Percentiles rank a stretch among this genome's conserved stretches.
Conservation (phyloP, 2,113 vertebrate genomes). For the Heterotilapia buettikoferi region DNA sequence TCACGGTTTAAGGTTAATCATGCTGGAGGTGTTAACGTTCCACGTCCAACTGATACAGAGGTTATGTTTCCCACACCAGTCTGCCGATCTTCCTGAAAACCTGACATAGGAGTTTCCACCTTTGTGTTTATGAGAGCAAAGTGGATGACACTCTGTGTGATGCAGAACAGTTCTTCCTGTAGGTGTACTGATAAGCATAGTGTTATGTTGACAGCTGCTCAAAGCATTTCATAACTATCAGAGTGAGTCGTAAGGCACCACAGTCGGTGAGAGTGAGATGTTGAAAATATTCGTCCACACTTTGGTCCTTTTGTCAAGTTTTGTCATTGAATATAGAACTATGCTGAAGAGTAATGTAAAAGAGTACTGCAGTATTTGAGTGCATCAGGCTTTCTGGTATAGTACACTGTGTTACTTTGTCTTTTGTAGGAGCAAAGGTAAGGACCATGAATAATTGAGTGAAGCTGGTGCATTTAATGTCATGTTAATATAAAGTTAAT, state of each 20-base stretch:
- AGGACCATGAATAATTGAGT: neutral
- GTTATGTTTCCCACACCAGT: neutral
- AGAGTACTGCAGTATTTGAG: neutral
- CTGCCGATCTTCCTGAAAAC: neutral
- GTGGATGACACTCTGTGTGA: no score
- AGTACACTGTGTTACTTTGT: neutral
- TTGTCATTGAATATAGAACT: neutral
- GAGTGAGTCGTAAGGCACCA: neutral
- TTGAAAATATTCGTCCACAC: neutral
- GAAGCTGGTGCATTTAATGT: neutral
- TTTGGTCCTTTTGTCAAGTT: neutral
- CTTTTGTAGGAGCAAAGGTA: neutral
- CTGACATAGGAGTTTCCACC: neutral
- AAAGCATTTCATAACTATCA: neutral
- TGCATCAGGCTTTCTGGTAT: neutral
- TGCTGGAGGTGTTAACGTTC: neutral
- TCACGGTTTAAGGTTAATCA: neutral
- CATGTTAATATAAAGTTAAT: neutral
- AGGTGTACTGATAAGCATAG: no score
- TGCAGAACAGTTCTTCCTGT: no score
- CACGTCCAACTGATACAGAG: neutral
- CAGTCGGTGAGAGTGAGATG: neutral
- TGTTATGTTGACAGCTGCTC: no score
- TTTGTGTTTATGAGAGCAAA: neutral
- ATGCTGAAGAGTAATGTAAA: neutral